Base-by-base conservation (phyloP, 2,888 invertebrate species). In the Lymantria monacha region DNA sequence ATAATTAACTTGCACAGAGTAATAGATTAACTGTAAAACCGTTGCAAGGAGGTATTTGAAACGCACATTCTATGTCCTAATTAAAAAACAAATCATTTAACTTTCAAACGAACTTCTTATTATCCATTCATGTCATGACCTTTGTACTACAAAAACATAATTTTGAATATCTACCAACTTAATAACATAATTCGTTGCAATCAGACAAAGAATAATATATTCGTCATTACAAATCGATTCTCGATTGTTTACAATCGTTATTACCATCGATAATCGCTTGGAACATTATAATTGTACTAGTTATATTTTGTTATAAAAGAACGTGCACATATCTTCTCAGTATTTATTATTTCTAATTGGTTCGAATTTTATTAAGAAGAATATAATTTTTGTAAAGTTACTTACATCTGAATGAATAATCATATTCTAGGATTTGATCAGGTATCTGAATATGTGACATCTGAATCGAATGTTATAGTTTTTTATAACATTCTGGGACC, bases 101-200 rank as follows among this genome's bases (percentile, higher is more conserved):
- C 10, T 44, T 36, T 33, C 15, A 7, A 14, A 9, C 31, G 7
- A 41, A 11, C 12, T 22, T 15, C 30, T 11, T 15, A 15, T 46
- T 33, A 43, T 31, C 5, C 13, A 15, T 38, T 43, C 31, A 38
- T 11, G 31, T 31, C 12, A 10, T 40, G 30, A 9, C 43, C 43
- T 14, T 51, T 33, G 38, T 11, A 31, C 46, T 38, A n/a, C 13
- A 11, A 14, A n/a, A 12, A 10, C 33, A 31, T n/a, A 38, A 30
- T 42, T 37, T 8, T 12, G 15, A 42, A 31, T 14, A 43, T 43
- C 42, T 30, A 7, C 15, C 36, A 44, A 57, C 53, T 50, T 57
- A 55, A 63, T 61, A 56, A 59, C 63, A 66, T 61, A 60, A 63
- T 57, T 57, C 57, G 59, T 51, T 42, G 48, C 43, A 55, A 51